Evolutionary conservation across 2,888 invertebrate species (phyloP).

Genomic region (Zygothrica quintamaculata): DNA sequence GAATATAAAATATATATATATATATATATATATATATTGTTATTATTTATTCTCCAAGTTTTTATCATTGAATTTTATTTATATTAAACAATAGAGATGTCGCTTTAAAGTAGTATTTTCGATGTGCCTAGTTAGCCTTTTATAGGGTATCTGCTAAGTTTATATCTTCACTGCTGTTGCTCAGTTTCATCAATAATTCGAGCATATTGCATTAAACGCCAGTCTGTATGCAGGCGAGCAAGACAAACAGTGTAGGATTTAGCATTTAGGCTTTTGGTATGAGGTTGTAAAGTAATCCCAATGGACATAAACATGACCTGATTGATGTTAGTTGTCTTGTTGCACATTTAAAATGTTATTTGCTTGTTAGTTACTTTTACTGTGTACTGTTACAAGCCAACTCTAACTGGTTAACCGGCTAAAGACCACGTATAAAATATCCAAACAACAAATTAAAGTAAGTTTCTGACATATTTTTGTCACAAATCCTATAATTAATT

Average conservation of each 20-base stretch:
- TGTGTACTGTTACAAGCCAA: too few species aligned
- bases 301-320: conserved; percentile 60
- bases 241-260: background rate
- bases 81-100: too few species aligned
- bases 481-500: conserved; percentile 1
- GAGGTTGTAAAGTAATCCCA: background rate
- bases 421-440: conserved; percentile 30
- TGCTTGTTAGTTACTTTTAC: conserved; percentile 37
- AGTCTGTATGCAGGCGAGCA: conserved; percentile 9
- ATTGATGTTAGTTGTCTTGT: conserved; percentile 54
- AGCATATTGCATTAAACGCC: conserved; percentile 21
- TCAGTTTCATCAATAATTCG: conserved; percentile 31
- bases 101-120: too few species aligned
- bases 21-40: too few species aligned
- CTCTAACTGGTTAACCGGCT: conserved; percentile 3
- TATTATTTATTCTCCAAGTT: too few species aligned
- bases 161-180: background rate
- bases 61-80: too few species aligned
- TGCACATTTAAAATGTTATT: conserved; percentile 54
- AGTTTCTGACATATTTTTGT: conserved; percentile 19
- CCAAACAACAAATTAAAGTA: background rate
- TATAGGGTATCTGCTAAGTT: too few species aligned
- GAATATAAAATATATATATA: too few species aligned
- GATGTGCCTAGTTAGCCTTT: too few species aligned
- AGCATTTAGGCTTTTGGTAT: background rate